Evolutionary conservation across 2,888 invertebrate genomes (phyloP), one percentile per base, ranked within the genome.

Genomic region (Tribolium freemani): DNA sequence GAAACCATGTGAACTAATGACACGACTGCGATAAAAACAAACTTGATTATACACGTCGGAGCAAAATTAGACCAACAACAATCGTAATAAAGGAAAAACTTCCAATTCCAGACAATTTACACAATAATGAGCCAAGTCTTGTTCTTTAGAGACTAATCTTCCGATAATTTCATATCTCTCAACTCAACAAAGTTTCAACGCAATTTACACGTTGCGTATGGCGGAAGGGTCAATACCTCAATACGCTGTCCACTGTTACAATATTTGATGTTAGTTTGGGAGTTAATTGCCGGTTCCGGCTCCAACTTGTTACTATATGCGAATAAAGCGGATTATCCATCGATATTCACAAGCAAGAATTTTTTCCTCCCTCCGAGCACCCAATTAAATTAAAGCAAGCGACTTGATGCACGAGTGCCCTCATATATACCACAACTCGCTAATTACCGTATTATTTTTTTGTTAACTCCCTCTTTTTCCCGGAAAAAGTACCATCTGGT

Each of bases 351-450:
- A 60, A 60, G 44, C 45, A 20, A 13, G 45, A 44, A 16, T 60
- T 45, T 20, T 45, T 48, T 38, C 56, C 57, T 9, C 61, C 31
- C 11, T n/a, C 50, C 61, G 11, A 63, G 50, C 50, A 51, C 26
- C 61, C 61, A 63, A 63, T 63, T 63, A 63, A 63, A 57, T 57
- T 57, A 63, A 51, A 48, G n/a, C 61, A 63, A 50, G 30, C 61
- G 61, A 48, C 50, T 63, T 63, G 16, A 63, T 30, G 61, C 61
- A 16, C 31, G 61, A 51, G 51, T 63, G 50, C 61, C 8, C 50
- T 16, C 60, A 57, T 38, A 57, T 38, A 57, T 11, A 44, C 38
- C 57, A 57, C 9, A 57, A 44, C 57, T 46, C 60, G 26, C 45
- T 60, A 60, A 60, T 60, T 60, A 60, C 46, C 60, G 11, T 44